Evolutionary conservation across 1,140 invertebrate genomes (phyloP).

Genomic region (Cryptotermes secundus): DNA sequence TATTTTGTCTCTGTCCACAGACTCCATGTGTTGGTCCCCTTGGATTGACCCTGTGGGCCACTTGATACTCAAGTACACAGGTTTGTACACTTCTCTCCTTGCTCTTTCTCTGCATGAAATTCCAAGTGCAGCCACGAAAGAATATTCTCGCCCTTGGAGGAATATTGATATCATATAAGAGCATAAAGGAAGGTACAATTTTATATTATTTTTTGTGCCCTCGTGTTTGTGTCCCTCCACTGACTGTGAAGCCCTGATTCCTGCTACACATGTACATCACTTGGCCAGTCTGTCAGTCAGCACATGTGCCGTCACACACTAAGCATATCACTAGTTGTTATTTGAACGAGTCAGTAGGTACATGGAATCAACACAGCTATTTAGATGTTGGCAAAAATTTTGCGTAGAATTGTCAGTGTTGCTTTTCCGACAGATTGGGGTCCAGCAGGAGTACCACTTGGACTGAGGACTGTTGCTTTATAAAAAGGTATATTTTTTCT

Average conservation of each 20-base stretch:
- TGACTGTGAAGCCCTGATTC: constrained; percentile 9
- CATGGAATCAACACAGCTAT: not conserved
- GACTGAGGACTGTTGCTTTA: constrained; percentile 22
- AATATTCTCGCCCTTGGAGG: constrained; percentile 28
- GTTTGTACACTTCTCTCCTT: constrained; percentile 41
- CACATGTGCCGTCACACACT: not conserved
- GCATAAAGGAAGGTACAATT: constrained; percentile 26
- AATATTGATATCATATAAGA: not conserved
- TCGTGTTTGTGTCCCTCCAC: constrained; percentile 23
- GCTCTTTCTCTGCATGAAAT: constrained; percentile 35
- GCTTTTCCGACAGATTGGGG: constrained; percentile 24
- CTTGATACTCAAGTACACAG: constrained; percentile 28
- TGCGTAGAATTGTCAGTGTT: constrained; percentile 28
- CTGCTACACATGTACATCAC: not conserved
- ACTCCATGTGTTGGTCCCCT: constrained; percentile 17
- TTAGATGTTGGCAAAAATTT: constrained; percentile 11
- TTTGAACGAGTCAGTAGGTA: not conserved
- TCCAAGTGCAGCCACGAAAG: constrained; percentile 26
- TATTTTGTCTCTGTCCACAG: constrained; percentile 24
- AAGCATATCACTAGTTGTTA: not conserved
- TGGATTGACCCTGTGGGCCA: not conserved
- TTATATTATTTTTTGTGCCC: constrained; percentile 23
- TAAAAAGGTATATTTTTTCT: constrained; percentile 25
- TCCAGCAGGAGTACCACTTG: not conserved
- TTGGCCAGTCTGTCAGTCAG: not conserved